These are phyloP conservation scores for Caranx ignobilis DNA, from an alignment of 2,113 vertebrate species.

Conservation along the genomic window DNA sequence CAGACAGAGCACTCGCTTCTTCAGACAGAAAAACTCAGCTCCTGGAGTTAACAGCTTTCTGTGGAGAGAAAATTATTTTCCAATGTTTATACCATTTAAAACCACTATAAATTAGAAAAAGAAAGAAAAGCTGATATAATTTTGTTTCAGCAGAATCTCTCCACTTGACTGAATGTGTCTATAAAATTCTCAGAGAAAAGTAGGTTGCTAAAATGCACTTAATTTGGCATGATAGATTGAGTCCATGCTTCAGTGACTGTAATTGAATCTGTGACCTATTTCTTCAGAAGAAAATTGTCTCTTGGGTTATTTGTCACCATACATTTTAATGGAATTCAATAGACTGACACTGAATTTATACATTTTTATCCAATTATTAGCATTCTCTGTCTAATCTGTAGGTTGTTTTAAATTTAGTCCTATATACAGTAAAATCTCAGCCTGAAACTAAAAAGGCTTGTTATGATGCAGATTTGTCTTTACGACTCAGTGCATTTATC, in stretches of 20 bases:
- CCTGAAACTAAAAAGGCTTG: constrained; percentile 34
- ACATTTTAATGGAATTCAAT: constrained; percentile 99
- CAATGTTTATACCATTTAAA: constrained; percentile 81
- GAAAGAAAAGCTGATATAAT: constrained; percentile 79
- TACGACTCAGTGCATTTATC: background rate
- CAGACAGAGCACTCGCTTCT: constrained; percentile 59
- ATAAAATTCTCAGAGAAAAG: constrained; percentile 99
- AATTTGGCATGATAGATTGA: constrained; percentile 99
- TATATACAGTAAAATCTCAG: constrained; percentile 16
- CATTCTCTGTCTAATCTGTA: constrained; percentile 87
- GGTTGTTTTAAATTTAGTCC: constrained; percentile 79
- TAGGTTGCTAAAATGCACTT: constrained; percentile 99
- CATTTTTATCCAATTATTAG: constrained; percentile 92
- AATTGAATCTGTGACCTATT: constrained; percentile 99
- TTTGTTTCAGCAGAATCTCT: constrained; percentile 91
- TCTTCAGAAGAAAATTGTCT: constrained; percentile 99
- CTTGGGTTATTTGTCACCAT: constrained; percentile 96
- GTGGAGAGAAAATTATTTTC: constrained; percentile 70
- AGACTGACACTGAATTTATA: constrained; percentile 93
- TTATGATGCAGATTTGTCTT: constrained; percentile 28
- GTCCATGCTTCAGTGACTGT: constrained; percentile 99
- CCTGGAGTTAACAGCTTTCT: constrained; percentile 74
- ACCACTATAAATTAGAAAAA: constrained; percentile 73
- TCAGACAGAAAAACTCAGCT: constrained; percentile 73
- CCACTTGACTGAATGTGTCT: constrained; percentile 96